Evolutionary conservation across 2,888 invertebrate species (phyloP).

Genomic region (Urechis unicinctus): DNA sequence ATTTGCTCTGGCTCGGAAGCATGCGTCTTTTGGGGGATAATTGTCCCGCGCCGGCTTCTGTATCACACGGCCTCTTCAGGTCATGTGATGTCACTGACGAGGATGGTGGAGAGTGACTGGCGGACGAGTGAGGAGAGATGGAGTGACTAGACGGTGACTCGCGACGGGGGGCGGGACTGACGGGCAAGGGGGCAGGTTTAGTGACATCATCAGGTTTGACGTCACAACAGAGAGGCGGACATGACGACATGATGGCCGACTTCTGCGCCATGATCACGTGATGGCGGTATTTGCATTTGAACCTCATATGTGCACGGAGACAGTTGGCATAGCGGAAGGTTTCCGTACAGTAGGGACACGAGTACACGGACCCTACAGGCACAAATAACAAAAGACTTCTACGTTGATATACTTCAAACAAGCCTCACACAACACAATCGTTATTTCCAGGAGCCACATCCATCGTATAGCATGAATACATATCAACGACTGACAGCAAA

Average conservation of each 20-base stretch:
- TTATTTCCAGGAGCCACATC: too few relatives aligned
- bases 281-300: constrained; percentile 27
- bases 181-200: too few relatives aligned
- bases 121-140: neutral
- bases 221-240: neutral
- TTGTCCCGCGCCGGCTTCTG: neutral
- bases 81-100: neutral
- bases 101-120: neutral
- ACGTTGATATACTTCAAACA: too few relatives aligned
- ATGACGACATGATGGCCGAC: neutral
- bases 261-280: neutral
- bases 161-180: neutral
- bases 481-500: too few relatives aligned
- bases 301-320: constrained; percentile 39
- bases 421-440: too few relatives aligned
- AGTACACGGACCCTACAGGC: constrained; percentile 11
- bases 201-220: too few relatives aligned
- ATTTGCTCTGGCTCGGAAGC: neutral
- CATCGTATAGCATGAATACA: too few relatives aligned
- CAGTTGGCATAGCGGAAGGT: constrained; percentile 37
- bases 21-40: neutral
- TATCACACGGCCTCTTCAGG: neutral
- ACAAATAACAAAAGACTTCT: constrained; percentile 1
- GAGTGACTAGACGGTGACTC: neutral
- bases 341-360: constrained; percentile 32